phyloP scores from a whole-genome alignment of 2,113 vertebrate genomes.

The Ranitomeya variabilis region DNA sequence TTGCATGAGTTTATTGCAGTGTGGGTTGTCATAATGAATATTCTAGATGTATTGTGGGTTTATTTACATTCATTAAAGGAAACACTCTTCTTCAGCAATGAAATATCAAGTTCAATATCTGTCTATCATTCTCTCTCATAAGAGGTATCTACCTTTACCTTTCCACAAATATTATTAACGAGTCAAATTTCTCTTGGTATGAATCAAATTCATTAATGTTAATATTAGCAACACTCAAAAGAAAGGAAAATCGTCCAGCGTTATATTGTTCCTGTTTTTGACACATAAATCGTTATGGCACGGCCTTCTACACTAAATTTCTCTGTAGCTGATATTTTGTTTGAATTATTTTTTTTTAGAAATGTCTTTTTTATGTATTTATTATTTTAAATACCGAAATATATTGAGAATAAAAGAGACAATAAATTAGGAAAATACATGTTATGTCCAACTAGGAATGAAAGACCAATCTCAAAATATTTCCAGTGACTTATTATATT shows the following conservation, averaged over 20 bases:
- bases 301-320: too few relatives aligned
- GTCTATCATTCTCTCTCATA: too few relatives aligned
- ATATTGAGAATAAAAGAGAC: neutral
- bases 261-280: too few relatives aligned
- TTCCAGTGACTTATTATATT: neutral
- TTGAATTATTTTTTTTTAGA: neutral
- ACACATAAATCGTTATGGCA: too few relatives aligned
- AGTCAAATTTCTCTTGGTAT: too few relatives aligned
- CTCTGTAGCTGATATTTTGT: too few relatives aligned
- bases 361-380: neutral
- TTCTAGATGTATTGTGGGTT: neutral
- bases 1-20: slow-evolving; percentile 18
- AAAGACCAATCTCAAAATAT: neutral
- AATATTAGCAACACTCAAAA: too few relatives aligned
- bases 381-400: neutral
- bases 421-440: neutral
- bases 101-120: neutral
- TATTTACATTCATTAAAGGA: neutral
- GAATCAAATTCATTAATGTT: too few relatives aligned
- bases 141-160: too few relatives aligned
- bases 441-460: neutral
- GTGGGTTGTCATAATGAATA: slow-evolving; percentile 24
- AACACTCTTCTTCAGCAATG: neutral
- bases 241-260: too few relatives aligned
- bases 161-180: too few relatives aligned